A percentile compares a stretch with the other conserved stretches of the same genome.
Evolutionary conservation across 2,113 vertebrate genomes (phyloP).

Genomic region (Delphinapterus leucas): DNA sequence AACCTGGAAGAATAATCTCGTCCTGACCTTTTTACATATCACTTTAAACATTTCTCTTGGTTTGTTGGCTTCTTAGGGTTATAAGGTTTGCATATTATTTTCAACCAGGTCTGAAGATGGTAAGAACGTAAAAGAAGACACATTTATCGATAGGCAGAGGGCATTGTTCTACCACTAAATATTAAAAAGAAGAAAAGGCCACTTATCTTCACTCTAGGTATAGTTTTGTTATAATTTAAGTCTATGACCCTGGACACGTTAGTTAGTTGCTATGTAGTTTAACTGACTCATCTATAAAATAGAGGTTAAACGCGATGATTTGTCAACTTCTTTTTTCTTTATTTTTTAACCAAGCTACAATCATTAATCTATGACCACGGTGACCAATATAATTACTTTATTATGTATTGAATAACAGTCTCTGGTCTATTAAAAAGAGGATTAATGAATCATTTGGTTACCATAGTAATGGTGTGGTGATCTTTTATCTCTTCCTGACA

Average conservation of each 20-base stretch:
- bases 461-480: not conserved
- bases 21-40: not conserved
- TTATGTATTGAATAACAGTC: not conserved
- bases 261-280: not conserved
- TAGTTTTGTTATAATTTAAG: not conserved
- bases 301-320: not conserved
- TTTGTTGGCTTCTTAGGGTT: conserved; percentile 12
- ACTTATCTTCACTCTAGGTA: not conserved
- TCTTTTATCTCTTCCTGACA: not conserved
- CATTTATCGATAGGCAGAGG: not conserved
- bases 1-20: not conserved
- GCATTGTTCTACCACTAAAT: not conserved
- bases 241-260: not conserved
- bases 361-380: not conserved
- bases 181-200: not conserved
- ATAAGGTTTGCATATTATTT: not conserved
- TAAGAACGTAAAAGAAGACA: not conserved
- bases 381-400: not conserved
- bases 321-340: not conserved
- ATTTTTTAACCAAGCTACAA: not conserved
- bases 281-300: not conserved
- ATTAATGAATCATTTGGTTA: not conserved
- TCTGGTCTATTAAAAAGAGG: not conserved
- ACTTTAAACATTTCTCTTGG: not conserved
- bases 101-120: not conserved